phyloP scores from a whole-genome alignment of 2,888 invertebrate genomes.

The Parnassius apollo region DNA sequence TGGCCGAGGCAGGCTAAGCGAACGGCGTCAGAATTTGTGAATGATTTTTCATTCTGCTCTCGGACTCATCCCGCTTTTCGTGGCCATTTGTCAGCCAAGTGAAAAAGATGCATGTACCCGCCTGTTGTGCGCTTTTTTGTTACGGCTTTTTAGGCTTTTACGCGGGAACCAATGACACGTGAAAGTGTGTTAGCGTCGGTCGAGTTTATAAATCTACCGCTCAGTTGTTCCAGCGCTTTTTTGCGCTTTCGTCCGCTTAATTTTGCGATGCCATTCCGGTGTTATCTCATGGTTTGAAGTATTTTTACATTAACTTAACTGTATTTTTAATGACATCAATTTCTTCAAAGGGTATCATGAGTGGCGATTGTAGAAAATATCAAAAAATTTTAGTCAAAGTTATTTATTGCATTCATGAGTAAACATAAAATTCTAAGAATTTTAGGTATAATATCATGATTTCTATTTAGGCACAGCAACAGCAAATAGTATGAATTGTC shows the following conservation, averaged over 20 bases:
- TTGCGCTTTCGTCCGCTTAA: constrained; percentile 50
- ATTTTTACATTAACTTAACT: too few species aligned
- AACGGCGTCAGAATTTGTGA: constrained; percentile 72
- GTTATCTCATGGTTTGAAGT: too few species aligned
- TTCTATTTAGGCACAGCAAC: too few species aligned
- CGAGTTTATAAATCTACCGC: constrained; percentile 72
- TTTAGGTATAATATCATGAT: too few species aligned
- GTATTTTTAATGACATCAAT: too few species aligned
- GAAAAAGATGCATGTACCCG: constrained; percentile 76
- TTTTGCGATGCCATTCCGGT: constrained; percentile 33
- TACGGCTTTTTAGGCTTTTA: constrained; percentile 76
- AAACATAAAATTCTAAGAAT: too few species aligned
- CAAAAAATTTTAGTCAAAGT: too few species aligned
- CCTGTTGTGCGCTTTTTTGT: constrained; percentile 52
- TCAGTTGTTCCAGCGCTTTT: constrained; percentile 37
- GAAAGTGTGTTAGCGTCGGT: constrained; percentile 77
- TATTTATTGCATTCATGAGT: too few species aligned
- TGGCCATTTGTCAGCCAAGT: constrained; percentile 76
- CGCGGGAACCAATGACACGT: constrained; percentile 77
- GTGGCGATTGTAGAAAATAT: too few species aligned
- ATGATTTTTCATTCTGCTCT: constrained; percentile 72
- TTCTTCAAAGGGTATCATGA: too few species aligned
- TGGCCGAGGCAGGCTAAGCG: constrained; percentile 64
- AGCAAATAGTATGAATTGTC: too few species aligned
- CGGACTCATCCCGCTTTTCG: constrained; percentile 69